Evolutionary conservation across 2,113 vertebrate genomes (phyloP).

Genomic region (Oxyura jamaicensis): DNA sequence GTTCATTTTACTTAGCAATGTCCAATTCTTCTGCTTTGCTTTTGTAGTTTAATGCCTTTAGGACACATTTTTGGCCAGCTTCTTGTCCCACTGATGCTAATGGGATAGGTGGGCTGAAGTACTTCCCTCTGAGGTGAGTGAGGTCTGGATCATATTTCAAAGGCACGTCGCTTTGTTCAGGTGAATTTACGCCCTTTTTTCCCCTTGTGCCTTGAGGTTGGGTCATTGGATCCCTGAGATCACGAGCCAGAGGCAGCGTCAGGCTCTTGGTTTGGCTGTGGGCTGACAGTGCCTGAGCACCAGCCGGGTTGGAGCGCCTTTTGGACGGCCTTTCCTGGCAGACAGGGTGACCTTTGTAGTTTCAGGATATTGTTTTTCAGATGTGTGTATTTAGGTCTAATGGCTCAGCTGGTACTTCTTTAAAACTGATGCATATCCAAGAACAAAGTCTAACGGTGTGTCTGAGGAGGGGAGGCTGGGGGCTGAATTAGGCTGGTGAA

Average conservation of each 20-base stretch:
- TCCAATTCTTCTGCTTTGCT: background rate
- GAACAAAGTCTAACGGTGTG: background rate
- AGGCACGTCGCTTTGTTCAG: background rate
- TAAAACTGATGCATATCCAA: background rate
- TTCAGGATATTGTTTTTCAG: conserved; percentile 12
- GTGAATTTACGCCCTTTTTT: background rate
- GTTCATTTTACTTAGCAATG: background rate
- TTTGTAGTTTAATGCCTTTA: background rate
- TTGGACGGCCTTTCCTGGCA: background rate
- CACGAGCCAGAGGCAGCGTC: background rate
- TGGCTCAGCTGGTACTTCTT: background rate
- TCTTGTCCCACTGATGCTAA: background rate
- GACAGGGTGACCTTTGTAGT: background rate
- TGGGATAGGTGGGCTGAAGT: background rate
- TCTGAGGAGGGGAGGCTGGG: background rate
- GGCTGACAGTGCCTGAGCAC: background rate
- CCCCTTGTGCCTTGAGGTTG: background rate
- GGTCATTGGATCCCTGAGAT: background rate
- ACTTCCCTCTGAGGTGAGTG: background rate
- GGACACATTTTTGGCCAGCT: background rate
- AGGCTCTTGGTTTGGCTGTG: conserved; percentile 15
- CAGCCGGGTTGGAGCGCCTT: background rate
- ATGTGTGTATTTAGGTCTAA: background rate
- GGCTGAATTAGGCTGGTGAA: background rate
- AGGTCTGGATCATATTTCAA: background rate